A percentile compares a stretch with the other conserved stretches of the same genome.
Conservation (phyloP, 2,113 vertebrate genomes). For the Campylorhamphus procurvoides region DNA sequence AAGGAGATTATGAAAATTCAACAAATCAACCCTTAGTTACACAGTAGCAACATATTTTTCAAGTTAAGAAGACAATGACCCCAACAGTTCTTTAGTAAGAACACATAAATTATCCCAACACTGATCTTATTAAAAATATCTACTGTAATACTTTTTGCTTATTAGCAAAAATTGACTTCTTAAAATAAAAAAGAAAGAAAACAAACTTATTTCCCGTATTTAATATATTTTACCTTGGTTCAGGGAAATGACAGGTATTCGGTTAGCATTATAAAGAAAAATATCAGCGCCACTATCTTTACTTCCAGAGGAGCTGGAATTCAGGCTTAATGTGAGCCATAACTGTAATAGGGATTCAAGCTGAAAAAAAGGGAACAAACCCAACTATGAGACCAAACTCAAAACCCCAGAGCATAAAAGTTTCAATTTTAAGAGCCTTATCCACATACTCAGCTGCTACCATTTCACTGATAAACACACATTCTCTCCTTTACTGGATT, state of each 20-base stretch:
- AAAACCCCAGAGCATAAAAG: neutral
- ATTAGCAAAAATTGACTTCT: neutral
- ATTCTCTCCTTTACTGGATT: neutral
- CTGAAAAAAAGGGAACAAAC: constrained; percentile 61
- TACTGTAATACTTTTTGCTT: neutral
- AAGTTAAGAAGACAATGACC: neutral
- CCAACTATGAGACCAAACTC: neutral
- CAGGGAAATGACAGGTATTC: constrained; percentile 92
- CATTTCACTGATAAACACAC: neutral
- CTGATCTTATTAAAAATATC: neutral
- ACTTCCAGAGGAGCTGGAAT: constrained; percentile 85
- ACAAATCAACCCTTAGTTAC: neutral
- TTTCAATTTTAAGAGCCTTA: neutral
- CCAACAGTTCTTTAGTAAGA: neutral
- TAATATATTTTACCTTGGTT: constrained; percentile 89
- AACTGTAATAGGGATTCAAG: constrained; percentile 95
- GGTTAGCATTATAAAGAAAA: constrained; percentile 94
- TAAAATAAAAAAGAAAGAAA: neutral
- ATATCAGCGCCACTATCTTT: constrained; percentile 93
- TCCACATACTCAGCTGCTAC: neutral
- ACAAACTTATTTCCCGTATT: neutral
- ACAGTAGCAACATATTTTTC: neutral
- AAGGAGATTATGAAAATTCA: neutral
- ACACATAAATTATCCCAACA: neutral
- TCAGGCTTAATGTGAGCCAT: constrained; percentile 97